phyloP scores from a whole-genome alignment of 2,113 vertebrate species.

The Indicator maculatus region DNA sequence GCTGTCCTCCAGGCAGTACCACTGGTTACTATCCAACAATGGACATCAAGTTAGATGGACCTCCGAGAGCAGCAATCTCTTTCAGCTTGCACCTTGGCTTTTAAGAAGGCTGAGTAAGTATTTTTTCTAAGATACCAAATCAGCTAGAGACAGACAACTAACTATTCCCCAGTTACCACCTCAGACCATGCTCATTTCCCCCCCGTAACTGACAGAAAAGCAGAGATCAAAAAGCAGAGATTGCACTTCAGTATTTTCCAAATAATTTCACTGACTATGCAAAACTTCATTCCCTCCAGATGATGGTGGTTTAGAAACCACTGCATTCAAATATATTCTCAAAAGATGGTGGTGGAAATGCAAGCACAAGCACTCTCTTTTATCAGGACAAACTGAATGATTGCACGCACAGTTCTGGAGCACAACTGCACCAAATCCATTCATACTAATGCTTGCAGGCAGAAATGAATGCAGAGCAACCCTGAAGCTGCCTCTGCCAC shows the following conservation, averaged over 20 bases:
- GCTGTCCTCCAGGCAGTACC: not conserved
- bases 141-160: not conserved
- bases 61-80: not conserved
- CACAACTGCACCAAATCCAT: not conserved
- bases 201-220: too few relatives aligned
- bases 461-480: not conserved
- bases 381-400: not conserved
- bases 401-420: not conserved
- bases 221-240: not conserved
- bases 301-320: not conserved
- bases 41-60: fast-evolving
- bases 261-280: not conserved
- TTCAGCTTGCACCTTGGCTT: not conserved
- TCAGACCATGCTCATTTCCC: not conserved
- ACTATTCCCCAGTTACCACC: not conserved
- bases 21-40: not conserved
- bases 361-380: constrained; percentile 40
- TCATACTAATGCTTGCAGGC: not conserved
- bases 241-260: not conserved
- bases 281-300: not conserved
- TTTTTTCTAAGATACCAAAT: not conserved
- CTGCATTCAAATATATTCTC: not conserved
- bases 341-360: constrained; percentile 11
- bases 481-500: not conserved
- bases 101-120: not conserved